Conservation (phyloP, 2,113 vertebrate species). For the Triplophysa rosa region DNA sequence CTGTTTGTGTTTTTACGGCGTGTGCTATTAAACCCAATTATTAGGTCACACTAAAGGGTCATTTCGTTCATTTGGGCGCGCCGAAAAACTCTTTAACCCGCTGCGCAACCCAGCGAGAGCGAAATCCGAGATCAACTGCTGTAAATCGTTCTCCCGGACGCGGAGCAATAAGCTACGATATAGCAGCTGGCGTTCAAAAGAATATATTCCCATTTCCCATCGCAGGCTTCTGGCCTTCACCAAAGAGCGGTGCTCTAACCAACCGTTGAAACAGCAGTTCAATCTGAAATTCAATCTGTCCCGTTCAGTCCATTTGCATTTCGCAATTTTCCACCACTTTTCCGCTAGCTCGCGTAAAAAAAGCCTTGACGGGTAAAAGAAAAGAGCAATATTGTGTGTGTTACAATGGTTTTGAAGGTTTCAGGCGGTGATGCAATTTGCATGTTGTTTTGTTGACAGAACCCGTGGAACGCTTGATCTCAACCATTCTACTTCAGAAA, state of each 20-base stretch:
- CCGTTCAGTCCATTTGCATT: background rate
- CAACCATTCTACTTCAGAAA: background rate
- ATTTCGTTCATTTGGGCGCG: background rate
- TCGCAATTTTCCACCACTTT: background rate
- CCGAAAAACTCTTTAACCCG: background rate
- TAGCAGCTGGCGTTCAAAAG: background rate
- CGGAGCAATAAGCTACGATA: background rate
- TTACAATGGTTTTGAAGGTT: background rate
- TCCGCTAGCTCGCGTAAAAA: background rate
- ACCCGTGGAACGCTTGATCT: background rate
- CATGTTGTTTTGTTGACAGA: background rate
- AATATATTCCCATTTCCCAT: background rate
- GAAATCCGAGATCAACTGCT: background rate
- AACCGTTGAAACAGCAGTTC: conserved; percentile 31
- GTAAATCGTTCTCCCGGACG: background rate
- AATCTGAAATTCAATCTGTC: conserved; percentile 13
- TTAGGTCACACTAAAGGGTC: conserved; percentile 8
- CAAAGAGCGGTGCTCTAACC: conserved; percentile 6
- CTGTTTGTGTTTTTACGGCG: background rate
- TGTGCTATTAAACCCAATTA: conserved; percentile 23
- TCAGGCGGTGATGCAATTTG: background rate
- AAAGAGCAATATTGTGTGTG: background rate
- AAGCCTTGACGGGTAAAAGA: background rate
- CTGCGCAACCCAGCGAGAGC: background rate
- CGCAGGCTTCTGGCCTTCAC: background rate